Base-by-base conservation (phyloP, 2,888 invertebrate species). In the Fabriciana adippe region DNA sequence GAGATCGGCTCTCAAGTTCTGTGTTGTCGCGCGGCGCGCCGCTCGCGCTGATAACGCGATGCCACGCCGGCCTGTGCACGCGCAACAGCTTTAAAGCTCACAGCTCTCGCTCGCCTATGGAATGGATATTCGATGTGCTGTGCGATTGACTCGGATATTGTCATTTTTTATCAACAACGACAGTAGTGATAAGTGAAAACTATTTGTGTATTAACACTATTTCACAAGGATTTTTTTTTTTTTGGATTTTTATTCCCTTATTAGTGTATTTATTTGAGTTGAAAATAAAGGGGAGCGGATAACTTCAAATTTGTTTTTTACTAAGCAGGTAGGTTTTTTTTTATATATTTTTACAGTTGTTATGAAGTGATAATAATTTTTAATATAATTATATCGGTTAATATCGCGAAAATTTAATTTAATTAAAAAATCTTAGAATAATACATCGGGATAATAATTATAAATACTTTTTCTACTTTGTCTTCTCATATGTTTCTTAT, bases 1-100 rank as follows among this genome's bases (percentile, higher is more conserved):
- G 90, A 91, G 92, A 90, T 90, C 90, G 90, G 83, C 85, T 88
- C 90, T 89, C 88, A 90, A 89, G 91, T 88, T 91, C 91, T 92
- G 92, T 92, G 92, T 92, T 90, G 91, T 91, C 90, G 90, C 87
- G 87, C 88, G 85, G 88, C 86, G 88, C 86, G 85, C 86, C 86
- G 86, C 87, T 85, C 85, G 88, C 88, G 89, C 88, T 92, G 92
- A 92, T 92, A 92, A 92, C 91, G 90, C 89, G 90, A 91, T 89
- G 92, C 90, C 85, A 82, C 88, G 86, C 86, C 86, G 87, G 81
- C 81, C 88, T 83, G 91, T 85, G 88, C 91, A 87, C 89, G 90
- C 90, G 90, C 86, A 80, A 84, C 84, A 85, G 85, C 87, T 87
- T 88, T 76, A 88, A 26, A 89, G 89, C 88, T 88, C 86, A 79